Conservation (phyloP, 30 jellyfish, hydroid and myxozoan genomes). For the Aurelia aurita complex sp. Pacific region DNA sequence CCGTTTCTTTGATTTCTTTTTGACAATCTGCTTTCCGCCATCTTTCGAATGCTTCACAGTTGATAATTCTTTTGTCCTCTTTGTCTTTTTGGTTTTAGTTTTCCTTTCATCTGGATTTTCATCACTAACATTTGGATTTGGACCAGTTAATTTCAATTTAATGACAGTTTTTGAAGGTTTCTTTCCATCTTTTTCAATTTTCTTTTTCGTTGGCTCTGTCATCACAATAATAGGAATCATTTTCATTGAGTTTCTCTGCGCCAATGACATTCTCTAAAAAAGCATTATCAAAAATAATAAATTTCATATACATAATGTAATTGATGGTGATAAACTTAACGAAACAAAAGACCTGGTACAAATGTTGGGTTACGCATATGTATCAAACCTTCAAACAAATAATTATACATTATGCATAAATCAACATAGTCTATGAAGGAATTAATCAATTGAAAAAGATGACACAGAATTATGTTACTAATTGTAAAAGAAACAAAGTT, state of each 20-base stretch:
- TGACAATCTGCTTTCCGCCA: neutral
- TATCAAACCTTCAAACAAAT: too few relatives aligned
- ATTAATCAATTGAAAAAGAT: too few relatives aligned
- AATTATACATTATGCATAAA: too few relatives aligned
- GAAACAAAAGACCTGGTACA: too few relatives aligned
- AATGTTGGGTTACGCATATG: too few relatives aligned
- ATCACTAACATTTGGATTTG: constrained; percentile 16
- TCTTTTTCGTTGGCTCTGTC: constrained; percentile 1
- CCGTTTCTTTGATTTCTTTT: constrained; percentile 11
- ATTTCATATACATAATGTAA: too few relatives aligned
- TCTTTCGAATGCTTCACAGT: neutral
- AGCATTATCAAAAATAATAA: neutral
- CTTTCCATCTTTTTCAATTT: neutral
- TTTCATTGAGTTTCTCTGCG: neutral
- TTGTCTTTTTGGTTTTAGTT: constrained; percentile 3
- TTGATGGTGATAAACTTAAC: too few relatives aligned
- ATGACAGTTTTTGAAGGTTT: constrained; percentile 49
- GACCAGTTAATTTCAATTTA: constrained; percentile 49
- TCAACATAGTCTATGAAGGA: too few relatives aligned
- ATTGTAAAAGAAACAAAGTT: too few relatives aligned
- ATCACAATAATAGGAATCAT: constrained; percentile 34
- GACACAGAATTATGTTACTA: too few relatives aligned
- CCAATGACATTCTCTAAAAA: neutral
- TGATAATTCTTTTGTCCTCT: neutral
- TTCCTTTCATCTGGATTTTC: neutral